Percentiles rank a stretch among this genome's conserved stretches.
Evolutionary conservation across 2,888 invertebrate species (phyloP).

Genomic region (Drosophila monieri): DNA sequence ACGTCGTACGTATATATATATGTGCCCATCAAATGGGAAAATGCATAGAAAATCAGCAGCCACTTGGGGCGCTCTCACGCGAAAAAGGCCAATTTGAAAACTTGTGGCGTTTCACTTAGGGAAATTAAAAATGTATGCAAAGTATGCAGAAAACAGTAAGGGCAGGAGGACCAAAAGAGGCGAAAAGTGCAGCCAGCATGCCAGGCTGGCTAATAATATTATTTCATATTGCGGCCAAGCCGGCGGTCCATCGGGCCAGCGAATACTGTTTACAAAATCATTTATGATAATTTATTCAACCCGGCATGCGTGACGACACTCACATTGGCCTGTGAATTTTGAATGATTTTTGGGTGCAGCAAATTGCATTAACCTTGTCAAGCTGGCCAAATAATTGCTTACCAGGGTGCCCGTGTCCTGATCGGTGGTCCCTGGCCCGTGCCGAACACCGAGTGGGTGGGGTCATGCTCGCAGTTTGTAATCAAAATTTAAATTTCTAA

Average conservation of each 20-base stretch:
- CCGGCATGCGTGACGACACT: conserved; percentile 61
- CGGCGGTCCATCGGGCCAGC: conserved; percentile 16
- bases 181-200: conserved; percentile 39
- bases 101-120: conserved; percentile 73
- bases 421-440: neutral
- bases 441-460: conserved; percentile 30
- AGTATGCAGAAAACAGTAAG: conserved; percentile 11
- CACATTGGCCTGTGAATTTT: conserved; percentile 27
- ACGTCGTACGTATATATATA: neutral
- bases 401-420: conserved; percentile 2
- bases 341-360: conserved; percentile 71
- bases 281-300: conserved; percentile 75
- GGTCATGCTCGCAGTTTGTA: conserved; percentile 21
- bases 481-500: conserved; percentile 29
- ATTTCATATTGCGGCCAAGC: conserved; percentile 57
- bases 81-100: conserved; percentile 69
- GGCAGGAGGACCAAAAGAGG: conserved; percentile 20
- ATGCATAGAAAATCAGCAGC: conserved; percentile 54
- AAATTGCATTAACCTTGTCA: conserved; percentile 72
- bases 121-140: conserved; percentile 71
- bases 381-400: conserved; percentile 64
- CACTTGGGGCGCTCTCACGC: conserved; percentile 49
- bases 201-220: conserved; percentile 60
- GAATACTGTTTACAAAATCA: conserved; percentile 54
- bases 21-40: conserved; percentile 46